phyloP scores from a whole-genome alignment of 2,797 vertebrate genomes.

The Sebastes paucispinis region DNA sequence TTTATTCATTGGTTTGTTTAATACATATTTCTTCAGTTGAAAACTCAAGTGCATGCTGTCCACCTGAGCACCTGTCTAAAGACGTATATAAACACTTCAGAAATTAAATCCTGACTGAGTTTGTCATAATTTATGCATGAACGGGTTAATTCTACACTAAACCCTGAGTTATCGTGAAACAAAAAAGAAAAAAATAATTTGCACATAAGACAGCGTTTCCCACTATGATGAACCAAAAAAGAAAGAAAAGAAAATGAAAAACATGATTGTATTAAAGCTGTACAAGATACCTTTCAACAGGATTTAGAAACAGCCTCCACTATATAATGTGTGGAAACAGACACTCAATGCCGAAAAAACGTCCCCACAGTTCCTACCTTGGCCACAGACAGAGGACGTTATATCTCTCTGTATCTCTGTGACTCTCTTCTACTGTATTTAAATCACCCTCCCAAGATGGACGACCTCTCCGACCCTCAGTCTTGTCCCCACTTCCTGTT shows the following conservation, averaged over 20 bases:
- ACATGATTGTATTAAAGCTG: not conserved
- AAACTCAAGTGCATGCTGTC: no score
- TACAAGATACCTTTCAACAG: not conserved
- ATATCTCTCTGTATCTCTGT: slow-evolving; percentile 19
- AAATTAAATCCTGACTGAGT: not conserved
- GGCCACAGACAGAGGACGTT: slow-evolving; percentile 38
- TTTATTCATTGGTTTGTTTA: no score
- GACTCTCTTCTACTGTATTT: slow-evolving; percentile 71
- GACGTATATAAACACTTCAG: not conserved
- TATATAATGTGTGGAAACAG: not conserved
- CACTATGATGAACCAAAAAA: not conserved
- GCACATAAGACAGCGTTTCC: not conserved
- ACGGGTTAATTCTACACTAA: not conserved
- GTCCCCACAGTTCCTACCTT: slow-evolving; percentile 13
- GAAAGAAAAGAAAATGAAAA: not conserved
- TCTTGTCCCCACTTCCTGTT: slow-evolving; percentile 72
- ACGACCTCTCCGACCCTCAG: slow-evolving; percentile 60
- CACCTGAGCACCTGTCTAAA: no score
- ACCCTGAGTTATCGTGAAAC: no score
- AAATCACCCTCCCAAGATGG: slow-evolving; percentile 69
- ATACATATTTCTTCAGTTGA: no score
- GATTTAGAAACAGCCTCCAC: not conserved
- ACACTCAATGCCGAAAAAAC: not conserved
- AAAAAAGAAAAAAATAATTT: not conserved
- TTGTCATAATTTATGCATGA: not conserved